These are phyloP conservation scores for Lomographa bimaculata DNA, from an alignment of 2,888 invertebrate species.

Conservation along the genomic window DNA sequence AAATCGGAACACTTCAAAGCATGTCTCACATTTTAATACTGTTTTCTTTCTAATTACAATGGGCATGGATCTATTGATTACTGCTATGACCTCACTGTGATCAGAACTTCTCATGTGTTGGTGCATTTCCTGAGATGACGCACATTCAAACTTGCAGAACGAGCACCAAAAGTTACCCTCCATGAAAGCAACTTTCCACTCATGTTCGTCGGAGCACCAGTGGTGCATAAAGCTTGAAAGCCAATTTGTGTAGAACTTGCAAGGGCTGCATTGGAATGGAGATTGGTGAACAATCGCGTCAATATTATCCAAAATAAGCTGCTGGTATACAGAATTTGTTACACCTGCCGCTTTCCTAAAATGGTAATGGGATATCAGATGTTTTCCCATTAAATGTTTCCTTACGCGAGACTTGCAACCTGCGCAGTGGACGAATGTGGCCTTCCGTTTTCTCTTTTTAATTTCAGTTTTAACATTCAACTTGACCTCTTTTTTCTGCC, in stretches of 20 bases:
- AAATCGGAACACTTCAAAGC: constrained; percentile 87
- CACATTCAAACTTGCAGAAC: constrained; percentile 88
- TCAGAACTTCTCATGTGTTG: constrained; percentile 86
- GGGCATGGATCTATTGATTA: constrained; percentile 91
- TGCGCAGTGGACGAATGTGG: constrained; percentile 86
- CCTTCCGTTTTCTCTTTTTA: constrained; percentile 81
- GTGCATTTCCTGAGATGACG: constrained; percentile 86
- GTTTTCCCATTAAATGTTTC: constrained; percentile 89
- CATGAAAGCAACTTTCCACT: constrained; percentile 69
- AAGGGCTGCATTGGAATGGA: constrained; percentile 93
- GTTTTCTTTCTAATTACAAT: constrained; percentile 88
- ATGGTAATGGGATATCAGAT: constrained; percentile 93
- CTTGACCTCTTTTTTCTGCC: constrained; percentile 39
- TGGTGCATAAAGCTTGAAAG: constrained; percentile 87
- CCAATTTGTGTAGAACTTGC: constrained; percentile 93
- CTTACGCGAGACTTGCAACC: constrained; percentile 89
- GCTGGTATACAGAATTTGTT: constrained; percentile 80
- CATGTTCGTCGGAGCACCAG: constrained; percentile 88
- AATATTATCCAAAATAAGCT: constrained; percentile 90
- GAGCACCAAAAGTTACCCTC: constrained; percentile 88
- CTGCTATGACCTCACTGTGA: constrained; percentile 89
- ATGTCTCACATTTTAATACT: constrained; percentile 86
- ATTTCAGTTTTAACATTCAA: constrained; percentile 47
- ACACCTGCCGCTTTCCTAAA: constrained; percentile 87
- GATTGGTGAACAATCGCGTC: constrained; percentile 90